Percentiles rank a stretch among this genome's conserved stretches.
Conservation (phyloP, 2,888 invertebrate genomes). For the Tromatobia lineatoria region DNA sequence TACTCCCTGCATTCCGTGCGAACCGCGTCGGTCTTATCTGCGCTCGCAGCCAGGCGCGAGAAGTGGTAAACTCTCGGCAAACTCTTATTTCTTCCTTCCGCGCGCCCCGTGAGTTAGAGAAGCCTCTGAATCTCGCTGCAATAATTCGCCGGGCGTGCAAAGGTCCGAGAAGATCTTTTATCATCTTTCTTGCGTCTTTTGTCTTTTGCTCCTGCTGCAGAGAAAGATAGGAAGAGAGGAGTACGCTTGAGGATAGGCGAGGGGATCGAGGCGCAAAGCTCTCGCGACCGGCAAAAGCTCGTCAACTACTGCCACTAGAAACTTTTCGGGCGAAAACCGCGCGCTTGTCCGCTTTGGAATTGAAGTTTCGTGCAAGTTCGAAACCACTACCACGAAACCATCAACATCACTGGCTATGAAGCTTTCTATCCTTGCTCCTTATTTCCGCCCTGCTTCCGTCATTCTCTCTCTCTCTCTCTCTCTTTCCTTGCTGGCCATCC, state of each 20-base stretch:
- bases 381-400: constrained; percentile 46
- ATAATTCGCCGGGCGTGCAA: constrained; percentile 56
- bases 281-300: constrained; percentile 60
- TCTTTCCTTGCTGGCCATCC: constrained; percentile 37
- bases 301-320: constrained; percentile 63
- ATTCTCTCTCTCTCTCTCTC: constrained; percentile 45
- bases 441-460: constrained; percentile 41
- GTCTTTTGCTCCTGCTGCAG: constrained; percentile 14
- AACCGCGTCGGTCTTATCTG: constrained; percentile 62
- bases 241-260: constrained; percentile 11
- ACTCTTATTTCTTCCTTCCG: constrained; percentile 48
- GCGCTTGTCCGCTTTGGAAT: constrained; percentile 61
- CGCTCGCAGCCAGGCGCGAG: constrained; percentile 56
- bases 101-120: constrained; percentile 7
- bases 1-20: constrained; percentile 31
- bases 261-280: constrained; percentile 52
- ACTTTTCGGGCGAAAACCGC: constrained; percentile 58
- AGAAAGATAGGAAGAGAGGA: constrained; percentile 15
- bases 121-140: constrained; percentile 51
- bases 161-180: constrained; percentile 62
- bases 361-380: constrained; percentile 66
- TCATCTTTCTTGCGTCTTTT: constrained; percentile 63
- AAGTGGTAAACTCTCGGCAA: constrained; percentile 64
- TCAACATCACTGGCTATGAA: constrained; percentile 45
- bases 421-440: constrained; percentile 54